These are phyloP conservation scores for Novumbra hubbsi DNA, from an alignment of 2,797 vertebrate species.

Conservation along the genomic window DNA sequence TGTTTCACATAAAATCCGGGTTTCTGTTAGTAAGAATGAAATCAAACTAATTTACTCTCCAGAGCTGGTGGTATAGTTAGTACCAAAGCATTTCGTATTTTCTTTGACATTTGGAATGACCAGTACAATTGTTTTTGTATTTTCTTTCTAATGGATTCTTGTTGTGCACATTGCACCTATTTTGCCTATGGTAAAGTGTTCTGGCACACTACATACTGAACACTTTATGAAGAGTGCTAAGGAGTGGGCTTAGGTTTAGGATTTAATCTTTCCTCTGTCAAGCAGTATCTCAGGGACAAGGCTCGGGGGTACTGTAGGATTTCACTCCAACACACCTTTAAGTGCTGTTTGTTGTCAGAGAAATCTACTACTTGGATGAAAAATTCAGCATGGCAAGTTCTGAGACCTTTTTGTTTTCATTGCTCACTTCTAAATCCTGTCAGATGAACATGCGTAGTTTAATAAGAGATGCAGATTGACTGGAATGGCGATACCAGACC, in stretches of 20 bases:
- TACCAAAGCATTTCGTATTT: slow-evolving; percentile 25
- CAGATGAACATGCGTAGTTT: slow-evolving; percentile 60
- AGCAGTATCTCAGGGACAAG: slow-evolving; percentile 49
- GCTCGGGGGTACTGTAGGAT: slow-evolving; percentile 47
- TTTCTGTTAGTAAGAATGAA: slow-evolving; percentile 46
- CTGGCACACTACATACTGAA: slow-evolving; percentile 40
- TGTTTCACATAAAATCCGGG: slow-evolving; percentile 45
- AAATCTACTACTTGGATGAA: slow-evolving; percentile 60
- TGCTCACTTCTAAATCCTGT: slow-evolving; percentile 45
- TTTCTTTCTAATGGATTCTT: not conserved
- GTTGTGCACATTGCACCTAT: not conserved
- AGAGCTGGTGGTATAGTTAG: slow-evolving; percentile 34
- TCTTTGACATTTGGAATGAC: slow-evolving; percentile 39
- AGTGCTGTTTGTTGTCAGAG: slow-evolving; percentile 73
- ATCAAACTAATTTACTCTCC: slow-evolving; percentile 64
- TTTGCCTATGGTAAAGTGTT: slow-evolving; percentile 33
- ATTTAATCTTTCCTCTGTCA: slow-evolving; percentile 39
- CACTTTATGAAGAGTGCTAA: slow-evolving; percentile 51
- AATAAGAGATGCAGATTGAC: slow-evolving; percentile 64
- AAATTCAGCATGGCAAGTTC: slow-evolving; percentile 60
- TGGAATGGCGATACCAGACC: slow-evolving; percentile 39
- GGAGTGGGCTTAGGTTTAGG: slow-evolving; percentile 45
- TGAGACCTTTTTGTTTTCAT: slow-evolving; percentile 36
- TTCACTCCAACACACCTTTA: slow-evolving; percentile 54
- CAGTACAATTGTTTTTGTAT: slow-evolving; percentile 43